A percentile compares a stretch with the other conserved stretches of the same genome.
phyloP scores from a whole-genome alignment of 2,888 invertebrate species.

The Lypha dubia region DNA sequence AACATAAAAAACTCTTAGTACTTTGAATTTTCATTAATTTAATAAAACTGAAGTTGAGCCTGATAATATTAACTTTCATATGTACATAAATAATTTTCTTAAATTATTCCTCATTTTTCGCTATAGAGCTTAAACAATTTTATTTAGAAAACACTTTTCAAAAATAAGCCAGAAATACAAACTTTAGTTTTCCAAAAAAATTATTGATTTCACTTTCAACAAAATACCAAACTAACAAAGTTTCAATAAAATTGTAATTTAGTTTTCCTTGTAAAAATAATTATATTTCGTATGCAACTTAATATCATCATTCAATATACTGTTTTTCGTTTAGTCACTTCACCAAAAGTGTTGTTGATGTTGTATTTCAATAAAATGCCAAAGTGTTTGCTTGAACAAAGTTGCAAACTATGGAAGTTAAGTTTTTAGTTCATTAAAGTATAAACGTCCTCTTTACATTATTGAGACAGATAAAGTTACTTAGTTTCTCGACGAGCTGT shows the following conservation, averaged over 20 bases:
- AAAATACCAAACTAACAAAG: not conserved
- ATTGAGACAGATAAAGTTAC: not conserved
- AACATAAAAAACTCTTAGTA: too few relatives aligned
- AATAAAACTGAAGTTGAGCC: too few relatives aligned
- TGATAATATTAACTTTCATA: too few relatives aligned
- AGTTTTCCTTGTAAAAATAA: not conserved
- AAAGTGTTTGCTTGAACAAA: not conserved
- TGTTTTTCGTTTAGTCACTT: not conserved
- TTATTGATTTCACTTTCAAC: not conserved
- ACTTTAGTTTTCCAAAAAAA: too few relatives aligned
- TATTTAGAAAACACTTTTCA: too few relatives aligned
- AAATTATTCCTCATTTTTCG: too few relatives aligned
- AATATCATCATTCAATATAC: conserved; percentile 18
- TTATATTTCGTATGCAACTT: not conserved
- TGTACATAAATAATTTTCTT: too few relatives aligned
- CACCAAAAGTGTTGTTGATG: not conserved
- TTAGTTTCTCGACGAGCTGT: not conserved
- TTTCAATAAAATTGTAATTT: conserved; percentile 16
- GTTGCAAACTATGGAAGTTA: not conserved
- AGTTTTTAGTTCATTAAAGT: conserved; percentile 10
- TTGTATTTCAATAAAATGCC: not conserved
- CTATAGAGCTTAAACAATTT: too few relatives aligned
- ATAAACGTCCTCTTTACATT: conserved; percentile 8
- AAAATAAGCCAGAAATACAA: too few relatives aligned
- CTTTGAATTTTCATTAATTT: too few relatives aligned